Evolutionary conservation across 2,797 vertebrate genomes (phyloP), one percentile per base, ranked within the genome.

Genomic region (Ataeniobius toweri): DNA sequence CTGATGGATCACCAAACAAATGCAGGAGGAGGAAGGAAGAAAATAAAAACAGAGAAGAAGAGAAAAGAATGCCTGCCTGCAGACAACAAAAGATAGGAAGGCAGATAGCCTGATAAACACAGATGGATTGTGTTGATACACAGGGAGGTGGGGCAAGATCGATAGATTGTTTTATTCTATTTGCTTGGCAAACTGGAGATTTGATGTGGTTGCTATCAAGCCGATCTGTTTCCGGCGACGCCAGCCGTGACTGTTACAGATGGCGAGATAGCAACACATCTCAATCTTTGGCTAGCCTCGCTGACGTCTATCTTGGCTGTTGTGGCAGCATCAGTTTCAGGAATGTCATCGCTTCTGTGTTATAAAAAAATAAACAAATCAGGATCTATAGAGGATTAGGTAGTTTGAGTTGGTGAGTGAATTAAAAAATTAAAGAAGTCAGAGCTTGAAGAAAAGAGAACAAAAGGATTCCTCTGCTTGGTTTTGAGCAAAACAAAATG

Each of bases 1-100:
- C 95, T 96, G 95, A 96, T 95, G 95, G 94, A 96, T 96, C 93
- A 93, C 94, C 93, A 94, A 94, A 95, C 93, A 95, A 94, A 96
- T 91, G 92, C 88, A 92, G 90, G 89, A 92, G 92, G 94, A 92
- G 94, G 93, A 92, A 91, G 82, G 89, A 88, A 84, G 88, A 90
- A 89, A 90, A 92, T 68, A 85, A 88, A 91, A 70, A 88, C 85
- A 85, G 86, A 85, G 79, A 85, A 83, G 84, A 85, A 83, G 88
- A 87, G 81, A 84, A 85, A 89, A 89, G 86, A 90, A 83, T 55
- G 86, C 73, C 80, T 50, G 90, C 89, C 89, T 83, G 89, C 91
- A 93, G 91, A 93, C 91, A 93, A 93, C 92, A 93, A 82, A 88
- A 94, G 89, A 94, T 93, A 90, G 92, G 89, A 88, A 89, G 89